These are phyloP conservation scores for Elaphurus davidianus DNA, from an alignment of 2,113 vertebrate genomes.

Conservation along the genomic window DNA sequence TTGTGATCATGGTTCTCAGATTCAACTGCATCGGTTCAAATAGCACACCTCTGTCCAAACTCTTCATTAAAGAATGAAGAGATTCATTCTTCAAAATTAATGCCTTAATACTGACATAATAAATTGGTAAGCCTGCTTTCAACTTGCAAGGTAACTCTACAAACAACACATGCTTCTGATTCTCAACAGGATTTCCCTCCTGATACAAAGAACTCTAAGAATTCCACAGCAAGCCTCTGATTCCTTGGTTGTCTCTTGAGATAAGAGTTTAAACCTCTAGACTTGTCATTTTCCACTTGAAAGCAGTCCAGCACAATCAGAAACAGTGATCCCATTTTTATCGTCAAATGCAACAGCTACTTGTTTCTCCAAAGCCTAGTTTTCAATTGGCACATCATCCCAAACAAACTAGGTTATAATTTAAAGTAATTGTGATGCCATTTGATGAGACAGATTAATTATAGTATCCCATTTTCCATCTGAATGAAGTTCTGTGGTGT, in stretches of 20 bases:
- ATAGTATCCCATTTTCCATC: slow-evolving; percentile 29
- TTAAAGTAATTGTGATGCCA: slow-evolving; percentile 25
- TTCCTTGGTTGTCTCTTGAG: background rate
- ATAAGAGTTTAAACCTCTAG: background rate
- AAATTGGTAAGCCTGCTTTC: background rate
- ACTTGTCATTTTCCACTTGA: background rate
- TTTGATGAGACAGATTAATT: slow-evolving; percentile 28
- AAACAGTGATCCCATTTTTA: background rate
- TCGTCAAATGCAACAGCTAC: background rate
- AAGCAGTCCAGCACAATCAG: background rate
- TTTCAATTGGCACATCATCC: slow-evolving; percentile 8
- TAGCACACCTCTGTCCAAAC: background rate
- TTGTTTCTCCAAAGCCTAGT: slow-evolving; percentile 25
- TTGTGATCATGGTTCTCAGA: background rate
- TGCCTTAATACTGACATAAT: background rate
- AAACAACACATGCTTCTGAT: background rate
- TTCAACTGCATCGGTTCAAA: background rate
- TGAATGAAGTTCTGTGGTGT: background rate
- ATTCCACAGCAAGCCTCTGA: background rate
- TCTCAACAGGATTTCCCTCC: background rate
- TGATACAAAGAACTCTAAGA: background rate
- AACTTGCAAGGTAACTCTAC: background rate
- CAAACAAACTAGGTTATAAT: slow-evolving; percentile 47
- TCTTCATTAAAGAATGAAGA: background rate
- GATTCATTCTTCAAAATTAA: background rate